Evolutionary conservation across 1,140 invertebrate species (phyloP).

Genomic region (Papilio polyxenes): DNA sequence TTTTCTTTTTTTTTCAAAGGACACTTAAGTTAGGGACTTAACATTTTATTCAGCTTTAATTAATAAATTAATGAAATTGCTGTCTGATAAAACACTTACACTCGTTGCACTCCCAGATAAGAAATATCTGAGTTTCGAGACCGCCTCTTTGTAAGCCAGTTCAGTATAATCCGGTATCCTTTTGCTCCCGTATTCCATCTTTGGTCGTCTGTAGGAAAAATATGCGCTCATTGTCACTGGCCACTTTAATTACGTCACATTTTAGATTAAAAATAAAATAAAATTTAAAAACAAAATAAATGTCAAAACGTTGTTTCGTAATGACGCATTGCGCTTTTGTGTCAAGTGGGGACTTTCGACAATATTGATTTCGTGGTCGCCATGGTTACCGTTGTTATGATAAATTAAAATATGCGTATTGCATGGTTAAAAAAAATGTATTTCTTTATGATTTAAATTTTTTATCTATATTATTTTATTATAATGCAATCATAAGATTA

Average conservation of each 20-base stretch:
- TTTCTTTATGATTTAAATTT: neutral
- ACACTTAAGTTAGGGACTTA: no score
- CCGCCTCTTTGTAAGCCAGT: constrained; percentile 89
- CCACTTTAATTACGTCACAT: constrained; percentile 43
- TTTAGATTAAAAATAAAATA: constrained; percentile 49
- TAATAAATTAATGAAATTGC: neutral
- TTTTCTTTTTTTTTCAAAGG: no score
- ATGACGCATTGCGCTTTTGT: constrained; percentile 62
- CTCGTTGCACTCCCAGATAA: constrained; percentile 86
- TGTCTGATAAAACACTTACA: constrained; percentile 61
- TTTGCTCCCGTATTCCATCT: constrained; percentile 80
- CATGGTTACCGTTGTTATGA: constrained; percentile 59
- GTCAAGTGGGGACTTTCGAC: constrained; percentile 47
- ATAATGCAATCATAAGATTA: no score
- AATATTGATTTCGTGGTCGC: constrained; percentile 68
- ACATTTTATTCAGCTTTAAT: neutral
- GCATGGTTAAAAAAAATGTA: neutral
- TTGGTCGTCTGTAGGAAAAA: constrained; percentile 69
- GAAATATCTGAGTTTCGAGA: constrained; percentile 87
- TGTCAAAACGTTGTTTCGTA: constrained; percentile 46
- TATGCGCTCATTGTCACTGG: constrained; percentile 52
- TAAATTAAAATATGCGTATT: constrained; percentile 50
- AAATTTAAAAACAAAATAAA: constrained; percentile 50
- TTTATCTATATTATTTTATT: neutral
- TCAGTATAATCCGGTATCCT: constrained; percentile 89